Evolutionary conservation across 1,140 invertebrate genomes (phyloP).

Genomic region (Drosophila punjabiensis): DNA sequence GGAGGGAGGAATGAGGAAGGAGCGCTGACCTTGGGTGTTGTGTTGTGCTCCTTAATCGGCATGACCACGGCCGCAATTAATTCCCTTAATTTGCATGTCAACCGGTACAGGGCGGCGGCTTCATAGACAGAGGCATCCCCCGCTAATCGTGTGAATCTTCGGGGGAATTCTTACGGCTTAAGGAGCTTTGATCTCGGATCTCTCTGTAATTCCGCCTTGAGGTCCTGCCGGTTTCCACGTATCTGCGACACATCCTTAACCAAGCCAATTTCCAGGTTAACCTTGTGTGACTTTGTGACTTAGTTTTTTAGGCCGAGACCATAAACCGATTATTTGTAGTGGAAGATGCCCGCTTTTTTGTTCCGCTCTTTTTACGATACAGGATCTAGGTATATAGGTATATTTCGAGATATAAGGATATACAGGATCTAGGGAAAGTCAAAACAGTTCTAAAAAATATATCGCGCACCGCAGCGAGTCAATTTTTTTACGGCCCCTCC

Average conservation of each 20-base stretch:
- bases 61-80: constrained; percentile 64
- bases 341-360: constrained; percentile 18
- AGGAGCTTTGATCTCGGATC: constrained; percentile 36
- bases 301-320: constrained; percentile 59
- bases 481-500: constrained; percentile 65
- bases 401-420: constrained; percentile 17
- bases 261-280: constrained; percentile 9
- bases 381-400: constrained; percentile 15
- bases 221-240: constrained; percentile 62
- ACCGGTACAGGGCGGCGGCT: constrained; percentile 5
- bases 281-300: constrained; percentile 56
- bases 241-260: constrained; percentile 22
- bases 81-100: constrained; percentile 73
- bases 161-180: constrained; percentile 33
- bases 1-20: not conserved
- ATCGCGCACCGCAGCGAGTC: constrained; percentile 76
- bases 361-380: constrained; percentile 69
- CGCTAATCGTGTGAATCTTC: constrained; percentile 51
- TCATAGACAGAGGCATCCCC: constrained; percentile 39
- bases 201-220: not conserved
- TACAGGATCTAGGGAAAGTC: constrained; percentile 43
- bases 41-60: constrained; percentile 40
- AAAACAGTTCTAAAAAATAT: constrained; percentile 66
- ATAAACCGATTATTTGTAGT: constrained; percentile 73
- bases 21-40: constrained; percentile 1